Evolutionary conservation across 2,113 vertebrate genomes (phyloP).

Genomic region (Octodon degus): DNA sequence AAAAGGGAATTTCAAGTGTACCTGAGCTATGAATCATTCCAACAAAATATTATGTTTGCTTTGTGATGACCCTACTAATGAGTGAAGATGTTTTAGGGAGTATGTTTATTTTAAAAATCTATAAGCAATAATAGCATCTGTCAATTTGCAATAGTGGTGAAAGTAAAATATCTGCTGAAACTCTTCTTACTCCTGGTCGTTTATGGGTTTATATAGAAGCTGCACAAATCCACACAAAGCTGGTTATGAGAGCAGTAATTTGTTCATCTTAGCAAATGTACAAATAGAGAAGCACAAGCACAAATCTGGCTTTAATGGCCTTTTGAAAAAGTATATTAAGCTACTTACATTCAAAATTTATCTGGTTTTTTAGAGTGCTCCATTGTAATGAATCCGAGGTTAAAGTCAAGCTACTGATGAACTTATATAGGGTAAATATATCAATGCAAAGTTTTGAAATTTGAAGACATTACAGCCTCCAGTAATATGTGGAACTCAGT

Average conservation of each 20-base stretch:
- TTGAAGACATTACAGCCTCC: slow-evolving; percentile 53
- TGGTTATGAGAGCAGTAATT: background rate
- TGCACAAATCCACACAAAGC: slow-evolving; percentile 10
- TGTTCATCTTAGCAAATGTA: slow-evolving; percentile 29
- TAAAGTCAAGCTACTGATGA: slow-evolving; percentile 49
- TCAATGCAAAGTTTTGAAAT: slow-evolving; percentile 46
- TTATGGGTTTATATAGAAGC: background rate
- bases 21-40: background rate
- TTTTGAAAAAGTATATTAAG: slow-evolving; percentile 51
- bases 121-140: slow-evolving; percentile 17
- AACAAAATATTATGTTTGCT: background rate
- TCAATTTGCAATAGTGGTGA: background rate
- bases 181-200: background rate
- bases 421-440: slow-evolving; percentile 38
- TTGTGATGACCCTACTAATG: slow-evolving; percentile 3
- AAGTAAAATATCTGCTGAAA: background rate
- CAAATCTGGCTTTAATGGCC: slow-evolving; percentile 43
- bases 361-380: slow-evolving; percentile 7
- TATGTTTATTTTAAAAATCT: slow-evolving; percentile 40
- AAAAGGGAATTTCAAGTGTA: background rate
- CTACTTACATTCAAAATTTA: slow-evolving; percentile 12
- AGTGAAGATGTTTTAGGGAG: background rate
- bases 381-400: slow-evolving; percentile 50
- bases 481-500: slow-evolving; percentile 49
- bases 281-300: slow-evolving; percentile 41